phyloP scores from a whole-genome alignment of 2,797 vertebrate species.

The Pseudochromis fuscus region DNA sequence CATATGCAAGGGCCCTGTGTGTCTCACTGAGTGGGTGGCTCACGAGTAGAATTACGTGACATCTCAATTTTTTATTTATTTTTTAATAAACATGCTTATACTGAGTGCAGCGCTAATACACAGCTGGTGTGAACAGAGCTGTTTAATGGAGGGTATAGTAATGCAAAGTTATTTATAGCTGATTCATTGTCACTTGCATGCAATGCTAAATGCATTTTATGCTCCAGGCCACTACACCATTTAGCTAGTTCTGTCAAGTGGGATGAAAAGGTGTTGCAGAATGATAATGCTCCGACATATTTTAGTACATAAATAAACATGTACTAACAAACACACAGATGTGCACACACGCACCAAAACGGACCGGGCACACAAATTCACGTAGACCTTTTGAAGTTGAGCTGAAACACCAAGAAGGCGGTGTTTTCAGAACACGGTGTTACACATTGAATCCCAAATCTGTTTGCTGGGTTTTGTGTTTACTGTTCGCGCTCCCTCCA shows the following conservation, averaged over 20 bases:
- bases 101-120: conserved; percentile 15
- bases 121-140: conserved; percentile 23
- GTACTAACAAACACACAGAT: conserved; percentile 45
- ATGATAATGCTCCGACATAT: conserved; percentile 45
- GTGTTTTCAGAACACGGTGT: conserved; percentile 59
- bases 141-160: conserved; percentile 14
- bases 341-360: conserved; percentile 23
- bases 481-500: conserved; percentile 52
- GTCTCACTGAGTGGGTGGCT: conserved; percentile 45
- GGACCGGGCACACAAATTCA: not conserved
- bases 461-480: conserved; percentile 61
- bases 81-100: conserved; percentile 12
- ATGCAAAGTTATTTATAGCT: conserved; percentile 40
- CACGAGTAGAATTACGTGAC: conserved; percentile 23
- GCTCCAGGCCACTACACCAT: conserved; percentile 15
- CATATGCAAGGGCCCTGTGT: conserved; percentile 41
- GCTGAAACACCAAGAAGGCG: conserved; percentile 48
- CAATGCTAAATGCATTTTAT: conserved; percentile 32
- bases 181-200: conserved; percentile 26
- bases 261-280: conserved; percentile 43
- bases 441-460: conserved; percentile 63
- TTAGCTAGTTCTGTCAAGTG: conserved; percentile 33
- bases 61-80: conserved; percentile 8
- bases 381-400: conserved; percentile 58
- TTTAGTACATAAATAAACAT: conserved; percentile 51